Conservation (phyloP, 2,797 vertebrate species). For the Hypotaenidia okinawae region DNA sequence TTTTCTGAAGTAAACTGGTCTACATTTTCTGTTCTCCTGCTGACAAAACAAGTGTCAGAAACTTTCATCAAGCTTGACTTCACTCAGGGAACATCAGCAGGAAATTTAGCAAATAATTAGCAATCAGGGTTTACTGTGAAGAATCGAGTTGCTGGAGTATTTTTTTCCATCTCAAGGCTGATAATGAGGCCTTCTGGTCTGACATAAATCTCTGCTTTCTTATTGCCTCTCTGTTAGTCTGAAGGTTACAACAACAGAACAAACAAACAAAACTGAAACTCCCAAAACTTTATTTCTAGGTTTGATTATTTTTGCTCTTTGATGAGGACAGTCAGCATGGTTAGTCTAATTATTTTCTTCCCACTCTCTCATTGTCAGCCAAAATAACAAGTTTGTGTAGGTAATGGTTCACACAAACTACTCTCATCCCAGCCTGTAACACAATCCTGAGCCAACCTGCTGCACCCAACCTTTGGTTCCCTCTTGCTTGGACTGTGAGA, state of each 20-base stretch:
- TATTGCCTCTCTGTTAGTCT: background rate
- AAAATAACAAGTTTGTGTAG: constrained; percentile 45
- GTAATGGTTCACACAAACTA: constrained; percentile 19
- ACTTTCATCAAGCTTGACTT: constrained; percentile 49
- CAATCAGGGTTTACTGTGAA: constrained; percentile 54
- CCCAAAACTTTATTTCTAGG: background rate
- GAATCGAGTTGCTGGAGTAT: background rate
- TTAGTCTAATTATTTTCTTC: constrained; percentile 68
- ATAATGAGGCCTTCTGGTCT: constrained; percentile 21
- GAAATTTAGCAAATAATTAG: constrained; percentile 63
- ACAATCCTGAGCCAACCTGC: background rate
- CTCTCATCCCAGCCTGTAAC: background rate
- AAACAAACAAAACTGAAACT: background rate
- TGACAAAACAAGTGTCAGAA: constrained; percentile 26
- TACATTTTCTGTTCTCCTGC: constrained; percentile 46
- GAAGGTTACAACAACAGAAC: background rate
- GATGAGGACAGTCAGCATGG: constrained; percentile 23
- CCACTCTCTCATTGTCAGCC: constrained; percentile 6
- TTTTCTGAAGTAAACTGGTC: constrained; percentile 20
- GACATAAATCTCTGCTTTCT: background rate
- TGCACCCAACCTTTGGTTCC: background rate
- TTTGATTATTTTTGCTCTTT: constrained; percentile 25
- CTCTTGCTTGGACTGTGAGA: background rate
- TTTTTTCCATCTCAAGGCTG: constrained; percentile 2
- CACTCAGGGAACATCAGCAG: constrained; percentile 39